Percentiles rank a stretch among this genome's conserved stretches.
These are phyloP conservation scores for Tridacna crocea DNA, from an alignment of 2,888 invertebrate genomes.

Conservation along the genomic window DNA sequence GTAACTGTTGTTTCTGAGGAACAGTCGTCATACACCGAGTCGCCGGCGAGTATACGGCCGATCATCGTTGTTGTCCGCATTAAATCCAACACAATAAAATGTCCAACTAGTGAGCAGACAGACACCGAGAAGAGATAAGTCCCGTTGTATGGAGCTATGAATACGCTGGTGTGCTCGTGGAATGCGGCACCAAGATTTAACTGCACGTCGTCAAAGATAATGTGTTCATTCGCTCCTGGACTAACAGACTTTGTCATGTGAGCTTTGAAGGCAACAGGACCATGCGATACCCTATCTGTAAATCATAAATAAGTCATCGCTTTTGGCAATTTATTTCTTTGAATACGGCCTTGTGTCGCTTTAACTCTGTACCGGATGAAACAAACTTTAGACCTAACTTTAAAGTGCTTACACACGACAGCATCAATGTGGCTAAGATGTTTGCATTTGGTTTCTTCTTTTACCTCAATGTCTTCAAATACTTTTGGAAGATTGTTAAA, in stretches of 20 bases:
- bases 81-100: conserved; percentile 38
- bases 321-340: no score
- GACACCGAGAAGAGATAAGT: conserved; percentile 42
- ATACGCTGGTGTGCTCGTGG: conserved; percentile 17
- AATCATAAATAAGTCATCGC: background rate
- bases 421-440: no score
- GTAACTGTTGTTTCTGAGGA: conserved; percentile 36
- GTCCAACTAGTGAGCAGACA: conserved; percentile 23
- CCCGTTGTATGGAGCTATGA: conserved; percentile 33
- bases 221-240: conserved; percentile 24
- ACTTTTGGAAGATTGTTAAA: no score
- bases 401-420: no score
- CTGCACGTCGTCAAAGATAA: conserved; percentile 40
- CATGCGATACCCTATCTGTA: background rate
- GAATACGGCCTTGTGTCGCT: no score
- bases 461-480: no score
- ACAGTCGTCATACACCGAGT: conserved; percentile 31
- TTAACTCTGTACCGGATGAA: no score
- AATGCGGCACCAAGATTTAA: conserved; percentile 38
- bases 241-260: conserved; percentile 22
- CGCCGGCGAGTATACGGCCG: conserved; percentile 40
- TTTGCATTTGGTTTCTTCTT: no score
- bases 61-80: conserved; percentile 28
- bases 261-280: conserved; percentile 38
- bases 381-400: no score